Evolutionary conservation across 2,113 vertebrate genomes (phyloP).

Genomic region (Campylomormyrus tamandua): DNA sequence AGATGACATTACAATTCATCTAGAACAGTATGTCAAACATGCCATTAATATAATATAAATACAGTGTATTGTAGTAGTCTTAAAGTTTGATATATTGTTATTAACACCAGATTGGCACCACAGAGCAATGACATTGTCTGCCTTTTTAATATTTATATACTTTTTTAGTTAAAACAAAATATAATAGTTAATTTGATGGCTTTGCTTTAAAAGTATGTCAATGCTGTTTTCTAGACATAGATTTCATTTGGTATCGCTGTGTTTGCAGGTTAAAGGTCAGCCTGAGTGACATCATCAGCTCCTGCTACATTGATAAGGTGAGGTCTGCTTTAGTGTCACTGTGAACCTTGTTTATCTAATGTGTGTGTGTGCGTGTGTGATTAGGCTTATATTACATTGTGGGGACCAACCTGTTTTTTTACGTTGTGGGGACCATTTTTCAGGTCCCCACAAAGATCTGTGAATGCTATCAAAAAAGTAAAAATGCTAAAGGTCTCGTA

Average conservation of each 20-base stretch:
- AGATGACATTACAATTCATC: not conserved
- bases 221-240: not conserved
- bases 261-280: slow-evolving; percentile 69
- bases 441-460: no score
- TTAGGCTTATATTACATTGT: no score
- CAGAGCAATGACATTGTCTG: not conserved
- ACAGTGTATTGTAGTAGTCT: not conserved
- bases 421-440: no score
- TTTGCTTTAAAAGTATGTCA: not conserved
- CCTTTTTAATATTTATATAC: not conserved
- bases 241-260: not conserved
- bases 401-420: no score
- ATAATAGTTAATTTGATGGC: not conserved
- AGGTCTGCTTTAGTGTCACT: slow-evolving; percentile 17
- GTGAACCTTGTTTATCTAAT: not conserved
- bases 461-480: no score
- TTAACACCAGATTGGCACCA: not conserved
- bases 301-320: slow-evolving; percentile 74
- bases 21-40: not conserved
- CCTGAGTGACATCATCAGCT: slow-evolving; percentile 66
- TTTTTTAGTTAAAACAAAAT: not conserved
- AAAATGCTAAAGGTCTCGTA: no score
- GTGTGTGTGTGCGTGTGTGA: not conserved
- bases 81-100: not conserved
- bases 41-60: not conserved